Evolutionary conservation across 2,888 invertebrate genomes (phyloP).

Genomic region (Archips crataeganus): DNA sequence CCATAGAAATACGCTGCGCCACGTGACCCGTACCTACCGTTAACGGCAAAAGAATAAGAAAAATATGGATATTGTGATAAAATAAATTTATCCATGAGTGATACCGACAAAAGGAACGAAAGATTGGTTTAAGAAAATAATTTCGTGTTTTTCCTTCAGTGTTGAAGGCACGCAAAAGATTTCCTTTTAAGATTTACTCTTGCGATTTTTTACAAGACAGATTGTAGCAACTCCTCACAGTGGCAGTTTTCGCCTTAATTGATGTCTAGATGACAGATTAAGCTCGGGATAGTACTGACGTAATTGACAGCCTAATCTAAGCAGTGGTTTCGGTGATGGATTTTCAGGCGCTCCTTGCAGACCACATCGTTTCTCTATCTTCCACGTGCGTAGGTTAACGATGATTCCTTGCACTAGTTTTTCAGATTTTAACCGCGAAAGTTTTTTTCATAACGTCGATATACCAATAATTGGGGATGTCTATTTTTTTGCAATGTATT

Average conservation of each 20-base stretch:
- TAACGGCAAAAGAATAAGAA: conserved; percentile 39
- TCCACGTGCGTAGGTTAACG: not conserved
- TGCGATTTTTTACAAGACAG: conserved; percentile 65
- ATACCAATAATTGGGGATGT: not conserved
- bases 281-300: conserved; percentile 74
- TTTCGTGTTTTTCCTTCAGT: conserved; percentile 34
- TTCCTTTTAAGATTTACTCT: conserved; percentile 40
- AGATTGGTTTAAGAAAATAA: conserved; percentile 41
- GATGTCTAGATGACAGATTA: conserved; percentile 83
- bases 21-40: conserved; percentile 32
- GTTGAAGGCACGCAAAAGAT: conserved; percentile 27
- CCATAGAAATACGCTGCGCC: conserved; percentile 45
- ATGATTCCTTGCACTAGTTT: not conserved
- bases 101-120: conserved; percentile 37
- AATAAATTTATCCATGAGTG: conserved; percentile 39
- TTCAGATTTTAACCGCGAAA: not conserved
- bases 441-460: not conserved
- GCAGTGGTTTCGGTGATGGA: conserved; percentile 71
- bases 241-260: conserved; percentile 78
- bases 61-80: conserved; percentile 41
- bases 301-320: conserved; percentile 83
- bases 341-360: conserved; percentile 48
- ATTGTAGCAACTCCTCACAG: conserved; percentile 67
- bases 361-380: conserved; percentile 27
- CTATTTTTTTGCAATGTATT: too few relatives aligned